Conservation (phyloP, 2,113 vertebrate species). For the Ctenodactylus gundi region DNA sequence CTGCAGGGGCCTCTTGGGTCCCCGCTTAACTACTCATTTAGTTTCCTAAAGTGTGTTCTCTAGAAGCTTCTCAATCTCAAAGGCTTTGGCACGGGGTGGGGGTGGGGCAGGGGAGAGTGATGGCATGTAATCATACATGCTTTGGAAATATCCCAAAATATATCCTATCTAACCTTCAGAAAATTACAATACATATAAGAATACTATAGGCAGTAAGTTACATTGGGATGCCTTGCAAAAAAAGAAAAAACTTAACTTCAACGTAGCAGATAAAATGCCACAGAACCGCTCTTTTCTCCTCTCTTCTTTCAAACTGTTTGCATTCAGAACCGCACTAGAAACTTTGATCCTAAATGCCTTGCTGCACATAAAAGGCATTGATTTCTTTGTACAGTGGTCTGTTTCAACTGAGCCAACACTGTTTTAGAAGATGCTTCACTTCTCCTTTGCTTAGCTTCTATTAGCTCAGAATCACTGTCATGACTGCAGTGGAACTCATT, state of each 20-base stretch:
- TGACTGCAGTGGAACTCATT: not conserved
- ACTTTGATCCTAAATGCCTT: not conserved
- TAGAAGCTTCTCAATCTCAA: not conserved
- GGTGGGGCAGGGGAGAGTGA: rapidly evolving
- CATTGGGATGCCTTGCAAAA: not conserved
- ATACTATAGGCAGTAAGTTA: not conserved
- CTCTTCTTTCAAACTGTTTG: not conserved
- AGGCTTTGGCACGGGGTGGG: no score
- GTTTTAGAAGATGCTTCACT: not conserved
- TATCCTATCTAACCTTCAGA: not conserved
- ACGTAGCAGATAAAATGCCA: not conserved
- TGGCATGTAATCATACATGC: not conserved
- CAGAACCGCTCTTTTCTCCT: not conserved
- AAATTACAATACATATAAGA: not conserved
- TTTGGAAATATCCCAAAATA: slow-evolving; percentile 19
- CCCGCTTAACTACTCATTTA: not conserved
- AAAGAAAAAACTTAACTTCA: not conserved
- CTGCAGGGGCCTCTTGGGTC: not conserved
- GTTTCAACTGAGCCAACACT: not conserved
- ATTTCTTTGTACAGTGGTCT: not conserved
- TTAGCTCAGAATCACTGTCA: not conserved
- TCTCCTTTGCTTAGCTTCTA: not conserved
- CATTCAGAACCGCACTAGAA: not conserved
- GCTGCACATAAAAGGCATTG: not conserved
- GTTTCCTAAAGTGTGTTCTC: not conserved